A percentile compares a stretch with the other conserved stretches of the same genome.
These are phyloP conservation scores for Spinus pinus DNA, from an alignment of 2,797 vertebrate genomes.

Conservation along the genomic window DNA sequence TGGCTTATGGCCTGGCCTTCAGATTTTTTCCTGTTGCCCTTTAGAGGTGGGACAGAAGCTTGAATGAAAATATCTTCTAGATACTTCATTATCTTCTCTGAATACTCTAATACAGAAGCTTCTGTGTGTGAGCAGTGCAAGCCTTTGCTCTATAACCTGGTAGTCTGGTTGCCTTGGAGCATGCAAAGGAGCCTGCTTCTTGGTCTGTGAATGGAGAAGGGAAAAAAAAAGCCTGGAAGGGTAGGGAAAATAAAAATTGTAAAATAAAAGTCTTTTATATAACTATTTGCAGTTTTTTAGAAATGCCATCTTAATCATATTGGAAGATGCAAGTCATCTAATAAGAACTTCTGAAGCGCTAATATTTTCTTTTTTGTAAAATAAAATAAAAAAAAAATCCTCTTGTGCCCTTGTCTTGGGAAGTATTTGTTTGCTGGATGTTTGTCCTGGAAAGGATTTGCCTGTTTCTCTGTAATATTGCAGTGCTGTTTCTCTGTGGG, in stretches of 20 bases:
- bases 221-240: neutral
- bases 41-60: neutral
- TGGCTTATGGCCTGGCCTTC: neutral
- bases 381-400: neutral
- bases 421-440: neutral
- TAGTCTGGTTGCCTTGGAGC: neutral
- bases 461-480: neutral
- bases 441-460: neutral
- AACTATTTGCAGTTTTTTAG: neutral
- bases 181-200: neutral
- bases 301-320: neutral
- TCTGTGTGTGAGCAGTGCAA: neutral
- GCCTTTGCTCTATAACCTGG: neutral
- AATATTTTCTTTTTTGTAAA: neutral
- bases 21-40: neutral
- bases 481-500: neutral
- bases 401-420: neutral
- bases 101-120: neutral
- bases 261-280: neutral
- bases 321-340: neutral
- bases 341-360: neutral
- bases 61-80: neutral
- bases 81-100: neutral
- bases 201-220: neutral
- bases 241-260: neutral